Percentiles rank a stretch among this genome's conserved stretches.
phyloP scores from a whole-genome alignment of 2,113 vertebrate genomes.

The Psilopsiagon aymara region DNA sequence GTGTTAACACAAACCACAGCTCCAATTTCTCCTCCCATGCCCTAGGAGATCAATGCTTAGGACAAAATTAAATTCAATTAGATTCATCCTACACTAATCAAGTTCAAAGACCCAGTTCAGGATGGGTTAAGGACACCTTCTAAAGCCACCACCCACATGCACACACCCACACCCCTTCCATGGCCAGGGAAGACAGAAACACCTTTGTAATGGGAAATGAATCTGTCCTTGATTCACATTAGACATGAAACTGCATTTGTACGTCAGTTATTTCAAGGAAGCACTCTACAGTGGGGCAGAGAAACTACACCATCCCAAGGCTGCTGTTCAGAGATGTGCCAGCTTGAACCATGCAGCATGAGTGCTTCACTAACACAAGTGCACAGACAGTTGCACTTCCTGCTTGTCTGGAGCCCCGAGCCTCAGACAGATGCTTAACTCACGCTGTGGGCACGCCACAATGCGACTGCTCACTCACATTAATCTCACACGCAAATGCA shows the following conservation, averaged over 20 bases:
- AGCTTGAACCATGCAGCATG: fast-evolving
- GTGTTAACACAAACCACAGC: background rate
- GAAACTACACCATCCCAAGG: background rate
- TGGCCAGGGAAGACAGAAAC: background rate
- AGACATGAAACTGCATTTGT: background rate
- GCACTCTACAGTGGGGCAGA: fast-evolving
- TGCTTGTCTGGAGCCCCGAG: background rate
- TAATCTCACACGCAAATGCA: fast-evolving
- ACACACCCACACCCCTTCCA: background rate
- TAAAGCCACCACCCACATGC: background rate
- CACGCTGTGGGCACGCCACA: fast-evolving
- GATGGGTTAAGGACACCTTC: background rate
- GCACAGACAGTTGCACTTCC: fast-evolving
- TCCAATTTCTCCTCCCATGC: background rate
- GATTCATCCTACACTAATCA: background rate
- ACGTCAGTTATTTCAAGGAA: too few relatives aligned
- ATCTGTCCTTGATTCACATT: fast-evolving
- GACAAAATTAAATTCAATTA: background rate
- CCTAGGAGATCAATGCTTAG: background rate
- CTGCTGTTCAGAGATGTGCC: background rate
- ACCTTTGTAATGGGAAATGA: fast-evolving
- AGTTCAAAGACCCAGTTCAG: background rate
- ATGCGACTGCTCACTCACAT: fast-evolving
- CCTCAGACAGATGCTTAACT: fast-evolving
- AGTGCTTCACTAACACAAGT: too few relatives aligned